These are phyloP conservation scores for Suricata suricatta DNA, from an alignment of 2,113 vertebrate genomes.

Conservation along the genomic window DNA sequence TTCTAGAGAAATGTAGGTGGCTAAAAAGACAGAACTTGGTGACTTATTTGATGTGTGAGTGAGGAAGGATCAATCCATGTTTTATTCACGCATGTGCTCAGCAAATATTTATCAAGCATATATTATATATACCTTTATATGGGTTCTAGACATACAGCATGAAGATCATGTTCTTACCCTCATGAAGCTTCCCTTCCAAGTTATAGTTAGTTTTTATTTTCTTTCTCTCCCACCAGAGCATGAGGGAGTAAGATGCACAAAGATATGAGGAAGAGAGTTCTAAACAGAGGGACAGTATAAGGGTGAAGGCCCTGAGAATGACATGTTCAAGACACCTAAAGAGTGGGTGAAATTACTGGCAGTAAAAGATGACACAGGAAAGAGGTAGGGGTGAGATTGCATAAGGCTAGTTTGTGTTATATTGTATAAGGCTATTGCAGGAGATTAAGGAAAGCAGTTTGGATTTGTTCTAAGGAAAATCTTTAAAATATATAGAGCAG, in stretches of 20 bases:
- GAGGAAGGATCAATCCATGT: background rate
- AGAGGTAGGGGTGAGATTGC: background rate
- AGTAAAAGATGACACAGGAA: background rate
- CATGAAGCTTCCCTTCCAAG: background rate
- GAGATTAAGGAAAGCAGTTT: background rate
- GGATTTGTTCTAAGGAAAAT: background rate
- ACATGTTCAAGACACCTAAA: background rate
- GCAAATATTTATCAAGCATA: background rate
- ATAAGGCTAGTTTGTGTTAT: background rate
- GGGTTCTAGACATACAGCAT: background rate
- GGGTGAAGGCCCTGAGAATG: background rate
- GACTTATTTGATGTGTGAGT: background rate
- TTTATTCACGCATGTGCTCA: background rate
- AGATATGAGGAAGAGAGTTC: background rate
- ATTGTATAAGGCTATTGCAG: background rate
- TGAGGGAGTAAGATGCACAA: background rate
- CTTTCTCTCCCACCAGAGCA: background rate
- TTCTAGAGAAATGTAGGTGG: background rate
- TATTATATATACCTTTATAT: background rate
- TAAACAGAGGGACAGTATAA: background rate
- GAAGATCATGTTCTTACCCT: background rate
- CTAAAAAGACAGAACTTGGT: background rate
- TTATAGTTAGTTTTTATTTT: background rate
- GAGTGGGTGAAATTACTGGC: background rate
- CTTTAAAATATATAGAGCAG: background rate